Evolutionary conservation across 2,888 invertebrate genomes (phyloP).

Genomic region (Laothoe populi): DNA sequence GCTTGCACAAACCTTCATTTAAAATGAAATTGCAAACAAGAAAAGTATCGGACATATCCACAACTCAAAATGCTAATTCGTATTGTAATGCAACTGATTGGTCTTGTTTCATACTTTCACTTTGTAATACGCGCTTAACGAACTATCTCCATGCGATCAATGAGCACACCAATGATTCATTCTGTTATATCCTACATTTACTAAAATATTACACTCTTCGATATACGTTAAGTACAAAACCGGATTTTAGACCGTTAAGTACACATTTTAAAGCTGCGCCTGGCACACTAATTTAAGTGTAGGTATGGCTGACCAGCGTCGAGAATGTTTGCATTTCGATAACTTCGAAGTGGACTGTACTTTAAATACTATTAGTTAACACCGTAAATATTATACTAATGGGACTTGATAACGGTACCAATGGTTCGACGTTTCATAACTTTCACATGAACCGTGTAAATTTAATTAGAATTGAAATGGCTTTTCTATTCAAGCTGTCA

Average conservation of each 20-base stretch:
- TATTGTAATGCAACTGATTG: constrained; percentile 45
- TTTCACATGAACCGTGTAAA: constrained; percentile 43
- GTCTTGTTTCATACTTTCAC: constrained; percentile 62
- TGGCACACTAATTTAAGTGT: constrained; percentile 70
- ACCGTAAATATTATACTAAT: constrained; percentile 48
- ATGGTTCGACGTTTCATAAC: constrained; percentile 45
- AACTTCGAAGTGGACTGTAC: constrained; percentile 50
- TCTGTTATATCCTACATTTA: constrained; percentile 39
- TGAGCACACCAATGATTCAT: constrained; percentile 47
- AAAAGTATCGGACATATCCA: constrained; percentile 32
- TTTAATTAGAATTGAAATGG: constrained; percentile 40
- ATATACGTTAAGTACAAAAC: constrained; percentile 54
- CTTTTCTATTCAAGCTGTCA: constrained; percentile 33
- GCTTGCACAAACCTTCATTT: background rate
- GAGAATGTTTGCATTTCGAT: constrained; percentile 64
- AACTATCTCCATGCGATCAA: constrained; percentile 47
- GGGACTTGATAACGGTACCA: constrained; percentile 50
- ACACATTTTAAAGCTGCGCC: constrained; percentile 59
- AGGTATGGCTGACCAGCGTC: constrained; percentile 37
- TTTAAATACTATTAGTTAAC: constrained; percentile 48
- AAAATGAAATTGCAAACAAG: constrained; percentile 12
- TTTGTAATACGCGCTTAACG: constrained; percentile 54
- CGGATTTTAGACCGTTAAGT: constrained; percentile 74
- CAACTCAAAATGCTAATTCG: constrained; percentile 39
- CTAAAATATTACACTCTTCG: constrained; percentile 45